Conservation (phyloP, 2,113 vertebrate genomes). For the Eolophus roseicapilla region DNA sequence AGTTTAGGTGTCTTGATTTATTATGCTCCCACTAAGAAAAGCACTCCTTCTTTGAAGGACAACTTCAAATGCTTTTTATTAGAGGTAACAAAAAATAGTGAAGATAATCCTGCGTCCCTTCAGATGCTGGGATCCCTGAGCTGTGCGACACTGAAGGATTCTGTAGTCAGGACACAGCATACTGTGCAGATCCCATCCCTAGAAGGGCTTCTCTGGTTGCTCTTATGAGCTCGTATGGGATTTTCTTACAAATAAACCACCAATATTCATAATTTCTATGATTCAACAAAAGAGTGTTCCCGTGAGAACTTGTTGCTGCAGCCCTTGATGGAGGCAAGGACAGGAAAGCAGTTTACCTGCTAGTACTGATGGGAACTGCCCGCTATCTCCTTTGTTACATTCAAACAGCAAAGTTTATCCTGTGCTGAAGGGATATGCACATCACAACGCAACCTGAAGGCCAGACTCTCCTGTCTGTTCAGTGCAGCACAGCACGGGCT, state of each 20-base stretch:
- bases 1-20: not conserved
- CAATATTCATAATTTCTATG: not conserved
- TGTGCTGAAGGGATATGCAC: rapidly evolving
- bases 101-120: not conserved
- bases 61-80: not conserved
- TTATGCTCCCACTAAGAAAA: not conserved
- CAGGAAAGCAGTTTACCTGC: not conserved
- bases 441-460: not conserved
- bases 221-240: not conserved
- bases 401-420: not conserved
- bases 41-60: not conserved
- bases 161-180: not conserved
- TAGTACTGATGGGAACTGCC: not conserved
- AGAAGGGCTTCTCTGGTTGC: rapidly evolving
- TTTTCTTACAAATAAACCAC: not conserved
- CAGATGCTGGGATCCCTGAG: not conserved
- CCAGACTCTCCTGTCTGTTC: not conserved
- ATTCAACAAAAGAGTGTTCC: not conserved
- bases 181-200: rapidly evolving
- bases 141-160: not conserved
- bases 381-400: not conserved
- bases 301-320: not conserved
- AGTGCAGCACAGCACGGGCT: not conserved
- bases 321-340: not conserved
- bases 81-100: not conserved